A percentile compares a stretch with the other conserved stretches of the same genome.
Conservation (phyloP, 2,797 vertebrate genomes). For the Semaprochilodus insignis region DNA sequence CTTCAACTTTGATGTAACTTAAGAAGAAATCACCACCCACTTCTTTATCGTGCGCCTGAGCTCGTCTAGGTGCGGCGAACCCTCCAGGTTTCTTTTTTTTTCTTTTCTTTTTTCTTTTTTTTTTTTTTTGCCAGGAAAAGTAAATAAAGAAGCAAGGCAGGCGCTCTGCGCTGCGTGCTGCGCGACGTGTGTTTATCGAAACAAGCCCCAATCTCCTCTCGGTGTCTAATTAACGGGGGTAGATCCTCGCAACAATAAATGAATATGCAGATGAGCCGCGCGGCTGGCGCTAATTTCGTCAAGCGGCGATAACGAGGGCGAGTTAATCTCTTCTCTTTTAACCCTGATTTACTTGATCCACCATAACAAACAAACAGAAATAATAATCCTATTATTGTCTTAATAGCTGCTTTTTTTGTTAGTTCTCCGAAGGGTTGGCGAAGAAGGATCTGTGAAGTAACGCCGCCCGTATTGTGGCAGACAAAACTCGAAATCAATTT, state of each 20-base stretch:
- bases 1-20: constrained; percentile 61
- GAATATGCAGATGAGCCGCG: constrained; percentile 81
- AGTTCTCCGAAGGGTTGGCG: constrained; percentile 78
- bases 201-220: constrained; percentile 72
- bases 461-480: constrained; percentile 66
- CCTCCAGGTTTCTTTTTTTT: constrained; percentile 47
- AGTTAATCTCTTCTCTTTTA: constrained; percentile 83
- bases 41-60: constrained; percentile 65
- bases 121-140: constrained; percentile 10
- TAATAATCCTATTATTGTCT: constrained; percentile 86
- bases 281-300: constrained; percentile 73
- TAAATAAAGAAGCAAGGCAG: constrained; percentile 62
- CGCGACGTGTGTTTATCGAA: constrained; percentile 73
- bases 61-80: constrained; percentile 59
- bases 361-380: constrained; percentile 88
- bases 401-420: constrained; percentile 75
- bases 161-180: constrained; percentile 56
- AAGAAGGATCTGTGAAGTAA: constrained; percentile 62
- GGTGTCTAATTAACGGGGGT: constrained; percentile 79
- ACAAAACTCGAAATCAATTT: constrained; percentile 83
- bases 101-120: not conserved
- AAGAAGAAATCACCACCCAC: constrained; percentile 72
- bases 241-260: constrained; percentile 80
- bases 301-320: constrained; percentile 81
- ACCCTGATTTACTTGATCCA: constrained; percentile 84